These are phyloP conservation scores for Meles meles DNA, from an alignment of 2,113 vertebrate species.

Conservation along the genomic window DNA sequence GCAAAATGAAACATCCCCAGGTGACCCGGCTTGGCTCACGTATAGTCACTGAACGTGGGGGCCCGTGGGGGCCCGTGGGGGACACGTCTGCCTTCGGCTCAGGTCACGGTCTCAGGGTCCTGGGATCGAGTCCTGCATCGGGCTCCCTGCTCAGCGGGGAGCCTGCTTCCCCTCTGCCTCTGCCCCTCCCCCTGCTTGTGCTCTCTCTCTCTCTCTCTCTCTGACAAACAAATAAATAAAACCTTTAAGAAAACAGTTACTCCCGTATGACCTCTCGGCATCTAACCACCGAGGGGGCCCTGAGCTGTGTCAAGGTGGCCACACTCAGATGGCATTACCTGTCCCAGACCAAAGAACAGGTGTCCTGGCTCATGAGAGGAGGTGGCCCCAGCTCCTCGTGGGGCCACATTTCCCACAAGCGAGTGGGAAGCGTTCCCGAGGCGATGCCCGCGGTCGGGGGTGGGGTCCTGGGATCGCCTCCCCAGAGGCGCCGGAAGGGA, in stretches of 20 bases:
- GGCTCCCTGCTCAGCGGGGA: no score
- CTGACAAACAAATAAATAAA: no score
- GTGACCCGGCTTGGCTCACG: neutral
- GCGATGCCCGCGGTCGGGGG: neutral
- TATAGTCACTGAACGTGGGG: rapidly evolving
- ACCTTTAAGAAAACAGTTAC: no score
- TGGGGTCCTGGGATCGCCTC: neutral
- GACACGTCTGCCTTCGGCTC: no score
- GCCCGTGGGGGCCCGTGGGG: no score
- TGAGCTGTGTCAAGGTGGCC: neutral
- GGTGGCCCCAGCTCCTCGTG: no score
- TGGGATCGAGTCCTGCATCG: no score
- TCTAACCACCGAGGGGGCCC: rapidly evolving
- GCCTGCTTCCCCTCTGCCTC: no score
- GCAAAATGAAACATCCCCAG: rapidly evolving
- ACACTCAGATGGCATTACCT: neutral
- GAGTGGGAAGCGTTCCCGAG: neutral
- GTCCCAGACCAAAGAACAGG: neutral
- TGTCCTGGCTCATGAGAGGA: neutral
- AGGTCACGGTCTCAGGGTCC: no score
- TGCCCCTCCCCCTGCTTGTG: no score
- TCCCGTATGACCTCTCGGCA: neutral
- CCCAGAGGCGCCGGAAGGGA: neutral
- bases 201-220: no score
- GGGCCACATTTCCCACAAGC: neutral